Base-by-base conservation (phyloP, 2,113 vertebrate genomes). In the Bolborhynchus lineola region DNA sequence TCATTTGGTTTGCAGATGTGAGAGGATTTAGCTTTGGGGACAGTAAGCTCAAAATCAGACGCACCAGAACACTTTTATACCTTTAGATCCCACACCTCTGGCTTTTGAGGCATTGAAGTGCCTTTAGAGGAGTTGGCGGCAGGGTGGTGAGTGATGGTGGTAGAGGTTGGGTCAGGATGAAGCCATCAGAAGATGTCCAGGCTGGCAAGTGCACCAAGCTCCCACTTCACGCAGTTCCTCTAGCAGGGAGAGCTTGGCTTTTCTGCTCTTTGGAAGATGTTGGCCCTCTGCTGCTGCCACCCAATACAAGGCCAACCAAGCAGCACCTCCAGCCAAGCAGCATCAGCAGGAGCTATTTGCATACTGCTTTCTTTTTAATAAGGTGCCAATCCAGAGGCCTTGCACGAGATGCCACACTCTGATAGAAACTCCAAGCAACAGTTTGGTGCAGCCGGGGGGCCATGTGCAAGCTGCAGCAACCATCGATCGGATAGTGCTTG, bases 381-480 rank as follows among this genome's bases (percentile, higher is more conserved):
- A 74, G 49, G 20, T 60, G 24, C 88, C 91, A 90, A 12, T 16
- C 29, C 0, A 0, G 10, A 55, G 62, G 26, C 26, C 26, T 78
- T 60, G 57, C 8, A 33, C 1, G 0, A n/a, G 70, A 24, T 2
- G 1, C 33, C 1, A 0, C 10, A 10, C 0, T 0, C 63, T 35
- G 39, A 68, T 28, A 42, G 46, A 17, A 90, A 14, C 20, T 53
- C 29, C 33, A 21, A 16, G 69, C 26, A 13, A 9, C 0, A 3
- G 33, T 50, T 55, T 52, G 47, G 9, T 35, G 42, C 50, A 35
- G 52, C 77, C 69, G 25, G 42, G 11, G 59, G 17, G 37, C 37
- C 33, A 16, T 0, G 0, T 21, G 33, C 33, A 23, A 29, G 42
- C 42, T 88, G 49, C 35, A 65, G 4, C 23, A 52, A 8, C 35